phyloP scores from a whole-genome alignment of 2,113 vertebrate species.

The Rostratula benghalensis region DNA sequence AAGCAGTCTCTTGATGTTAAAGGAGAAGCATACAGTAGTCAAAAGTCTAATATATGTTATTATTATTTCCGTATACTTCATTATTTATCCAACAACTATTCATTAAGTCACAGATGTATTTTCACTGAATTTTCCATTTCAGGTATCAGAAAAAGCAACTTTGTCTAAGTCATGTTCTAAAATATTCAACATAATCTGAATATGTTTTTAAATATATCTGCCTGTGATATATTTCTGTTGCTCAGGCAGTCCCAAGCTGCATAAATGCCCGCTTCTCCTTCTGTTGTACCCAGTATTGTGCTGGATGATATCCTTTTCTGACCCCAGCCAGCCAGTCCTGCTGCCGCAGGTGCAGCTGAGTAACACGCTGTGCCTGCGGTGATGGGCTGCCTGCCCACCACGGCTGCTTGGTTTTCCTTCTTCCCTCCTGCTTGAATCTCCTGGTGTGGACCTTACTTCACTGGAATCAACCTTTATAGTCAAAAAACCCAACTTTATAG shows the following conservation, averaged over 20 bases:
- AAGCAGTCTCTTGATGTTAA: not conserved
- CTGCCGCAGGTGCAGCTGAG: not conserved
- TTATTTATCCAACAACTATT: not conserved
- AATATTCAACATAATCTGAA: not conserved
- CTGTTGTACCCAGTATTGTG: accelerated
- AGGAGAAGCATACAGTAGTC: not conserved
- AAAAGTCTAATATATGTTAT: not conserved
- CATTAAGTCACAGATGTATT: not conserved
- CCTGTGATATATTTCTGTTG: not conserved
- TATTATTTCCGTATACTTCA: not conserved
- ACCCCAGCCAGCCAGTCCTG: not conserved
- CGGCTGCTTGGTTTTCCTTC: not conserved
- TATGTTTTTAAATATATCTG: not conserved
- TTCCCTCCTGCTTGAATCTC: not conserved
- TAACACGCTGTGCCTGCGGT: not conserved
- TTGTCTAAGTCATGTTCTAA: not conserved
- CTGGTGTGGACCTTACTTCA: not conserved
- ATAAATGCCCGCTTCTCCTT: not conserved
- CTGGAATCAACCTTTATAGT: not conserved
- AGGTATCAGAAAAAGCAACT: not conserved
- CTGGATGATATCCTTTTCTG: not conserved
- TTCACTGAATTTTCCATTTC: not conserved
- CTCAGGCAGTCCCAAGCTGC: not conserved
- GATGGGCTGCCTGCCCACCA: not conserved
- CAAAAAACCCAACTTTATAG: no score